A percentile compares a stretch with the other conserved stretches of the same genome.
Conservation (phyloP, 2,888 invertebrate species). For the Lamproptera curius region DNA sequence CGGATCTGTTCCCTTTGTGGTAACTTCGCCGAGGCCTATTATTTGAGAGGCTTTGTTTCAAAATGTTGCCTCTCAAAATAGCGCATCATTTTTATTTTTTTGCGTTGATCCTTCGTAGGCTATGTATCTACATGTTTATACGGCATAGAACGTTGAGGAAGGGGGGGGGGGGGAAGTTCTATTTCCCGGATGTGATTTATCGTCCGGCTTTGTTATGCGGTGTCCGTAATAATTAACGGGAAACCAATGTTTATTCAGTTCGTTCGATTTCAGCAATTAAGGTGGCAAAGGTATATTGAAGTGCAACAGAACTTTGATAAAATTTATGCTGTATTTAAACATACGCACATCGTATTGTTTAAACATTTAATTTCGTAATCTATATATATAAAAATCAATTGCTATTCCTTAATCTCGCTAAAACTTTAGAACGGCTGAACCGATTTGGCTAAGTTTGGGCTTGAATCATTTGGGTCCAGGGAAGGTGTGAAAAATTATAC, state of each 20-base stretch:
- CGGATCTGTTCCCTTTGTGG: conserved; percentile 36
- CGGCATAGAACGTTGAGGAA: conserved; percentile 9
- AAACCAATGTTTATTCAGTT: not conserved
- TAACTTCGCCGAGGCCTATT: conserved; percentile 53
- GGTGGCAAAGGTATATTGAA: not conserved
- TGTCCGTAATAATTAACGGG: conserved; percentile 9
- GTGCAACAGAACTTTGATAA: not conserved
- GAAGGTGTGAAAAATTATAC: no score
- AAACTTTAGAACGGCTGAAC: no score
- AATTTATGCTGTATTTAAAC: not conserved
- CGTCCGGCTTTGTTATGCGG: conserved; percentile 3
- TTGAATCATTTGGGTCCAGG: no score
- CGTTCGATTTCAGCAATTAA: not conserved
- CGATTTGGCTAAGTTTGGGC: no score
- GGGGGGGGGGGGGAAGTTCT: conserved; percentile 25
- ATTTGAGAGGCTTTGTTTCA: conserved; percentile 57
- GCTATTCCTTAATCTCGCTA: not conserved
- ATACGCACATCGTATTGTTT: not conserved
- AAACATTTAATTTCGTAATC: not conserved
- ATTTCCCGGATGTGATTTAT: conserved; percentile 26
- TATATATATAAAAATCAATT: no score
- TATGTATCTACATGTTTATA: conserved; percentile 28
- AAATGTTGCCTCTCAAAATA: conserved; percentile 52
- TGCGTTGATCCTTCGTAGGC: conserved; percentile 40
- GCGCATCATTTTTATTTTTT: conserved; percentile 51